Percentiles rank a stretch among this genome's conserved stretches.
These are phyloP conservation scores for Mycalesis mineus DNA, from an alignment of 2,888 invertebrate species.

Conservation along the genomic window DNA sequence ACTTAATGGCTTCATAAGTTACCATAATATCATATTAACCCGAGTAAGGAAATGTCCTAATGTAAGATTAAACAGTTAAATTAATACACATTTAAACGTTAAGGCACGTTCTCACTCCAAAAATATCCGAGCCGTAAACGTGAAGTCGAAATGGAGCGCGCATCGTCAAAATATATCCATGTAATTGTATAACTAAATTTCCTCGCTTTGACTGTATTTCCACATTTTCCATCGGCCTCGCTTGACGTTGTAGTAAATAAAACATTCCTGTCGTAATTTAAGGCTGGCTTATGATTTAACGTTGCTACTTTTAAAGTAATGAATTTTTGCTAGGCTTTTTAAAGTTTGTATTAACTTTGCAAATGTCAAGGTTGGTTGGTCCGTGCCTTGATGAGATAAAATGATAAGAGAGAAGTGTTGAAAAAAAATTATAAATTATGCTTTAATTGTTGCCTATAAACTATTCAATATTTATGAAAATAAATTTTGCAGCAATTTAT, in stretches of 20 bases:
- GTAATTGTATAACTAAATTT: conserved; percentile 7
- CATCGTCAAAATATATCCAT: conserved; percentile 6
- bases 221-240: conserved; percentile 2
- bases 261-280: conserved; percentile 4
- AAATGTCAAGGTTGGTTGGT: too few species aligned
- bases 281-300: conserved; percentile 1
- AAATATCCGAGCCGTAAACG: not conserved
- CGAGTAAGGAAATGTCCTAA: too few species aligned
- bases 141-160: not conserved
- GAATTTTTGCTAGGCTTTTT: too few species aligned
- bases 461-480: too few species aligned
- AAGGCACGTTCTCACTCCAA: not conserved
- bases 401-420: too few species aligned
- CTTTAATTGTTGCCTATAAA: too few species aligned
- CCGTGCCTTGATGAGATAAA: too few species aligned
- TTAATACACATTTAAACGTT: not conserved
- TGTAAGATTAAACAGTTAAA: not conserved
- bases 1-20: too few species aligned
- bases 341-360: too few species aligned
- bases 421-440: too few species aligned
- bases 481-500: too few species aligned
- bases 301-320: not conserved
- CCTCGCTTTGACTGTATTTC: conserved; percentile 2
- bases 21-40: too few species aligned
- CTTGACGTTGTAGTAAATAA: not conserved